Evolutionary conservation across 1,140 invertebrate genomes (phyloP).

Genomic region (Zaprionus nigranus): DNA sequence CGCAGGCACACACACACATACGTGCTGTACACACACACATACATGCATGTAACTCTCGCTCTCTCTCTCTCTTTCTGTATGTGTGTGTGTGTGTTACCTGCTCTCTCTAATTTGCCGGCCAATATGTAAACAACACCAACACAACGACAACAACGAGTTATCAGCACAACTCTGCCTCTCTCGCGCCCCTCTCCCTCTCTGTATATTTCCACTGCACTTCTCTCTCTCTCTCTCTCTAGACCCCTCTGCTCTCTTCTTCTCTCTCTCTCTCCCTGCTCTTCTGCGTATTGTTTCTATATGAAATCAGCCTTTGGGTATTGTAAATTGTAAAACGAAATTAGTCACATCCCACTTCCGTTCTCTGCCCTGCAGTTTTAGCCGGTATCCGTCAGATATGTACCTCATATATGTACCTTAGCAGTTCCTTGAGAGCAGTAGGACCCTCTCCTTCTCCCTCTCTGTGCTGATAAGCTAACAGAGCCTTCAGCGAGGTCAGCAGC

Average conservation of each 20-base stretch:
- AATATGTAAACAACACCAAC: conserved; percentile 77
- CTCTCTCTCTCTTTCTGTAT: conserved; percentile 2
- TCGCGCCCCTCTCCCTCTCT: conserved; percentile 9
- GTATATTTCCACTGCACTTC: conserved; percentile 2
- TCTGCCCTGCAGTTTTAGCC: conserved; percentile 3
- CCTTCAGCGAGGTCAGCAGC: conserved; percentile 29
- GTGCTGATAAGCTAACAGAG: conserved; percentile 31
- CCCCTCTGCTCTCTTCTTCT: background rate
- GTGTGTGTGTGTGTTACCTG: conserved; percentile 24
- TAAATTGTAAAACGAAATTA: conserved; percentile 43
- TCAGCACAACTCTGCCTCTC: conserved; percentile 46
- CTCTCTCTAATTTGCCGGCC: conserved; percentile 61
- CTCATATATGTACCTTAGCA: background rate
- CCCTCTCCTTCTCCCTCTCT: no score
- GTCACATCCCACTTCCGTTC: conserved; percentile 30
- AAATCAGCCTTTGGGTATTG: conserved; percentile 20
- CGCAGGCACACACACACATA: conserved; percentile 17
- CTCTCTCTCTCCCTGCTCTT: conserved; percentile 28
- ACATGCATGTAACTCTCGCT: background rate
- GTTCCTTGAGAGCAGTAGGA: background rate
- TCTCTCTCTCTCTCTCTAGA: conserved; percentile 9
- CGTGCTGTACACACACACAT: conserved; percentile 6
- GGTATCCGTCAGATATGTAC: conserved; percentile 31
- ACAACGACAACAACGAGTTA: conserved; percentile 63
- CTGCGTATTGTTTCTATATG: conserved; percentile 38